Base-by-base conservation (phyloP, 2,113 vertebrate genomes). In the Eptatretus burgeri region DNA sequence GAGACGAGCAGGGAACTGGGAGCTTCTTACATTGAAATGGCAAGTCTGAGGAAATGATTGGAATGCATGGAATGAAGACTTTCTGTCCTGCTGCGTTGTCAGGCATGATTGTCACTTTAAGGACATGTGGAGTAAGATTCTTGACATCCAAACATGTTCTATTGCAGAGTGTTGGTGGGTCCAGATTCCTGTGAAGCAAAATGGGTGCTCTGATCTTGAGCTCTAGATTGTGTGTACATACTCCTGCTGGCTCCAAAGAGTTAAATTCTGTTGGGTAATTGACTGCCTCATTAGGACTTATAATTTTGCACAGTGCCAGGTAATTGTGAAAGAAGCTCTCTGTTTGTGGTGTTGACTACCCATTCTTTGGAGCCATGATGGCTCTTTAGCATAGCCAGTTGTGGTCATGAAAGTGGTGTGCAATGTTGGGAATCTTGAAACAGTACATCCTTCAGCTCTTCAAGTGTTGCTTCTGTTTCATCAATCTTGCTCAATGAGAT, bases 341-440 rank as follows among this genome's bases (percentile, higher is more conserved):
- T 56, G 53, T 56, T 56, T 16, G 53, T 18, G 7, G 17, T 56
- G 8, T 56, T 56, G 53, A 56, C 53, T 16, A 7, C 14, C 8
- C 14, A 16, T 56, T 56, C 10, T 53, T 56, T 56, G 53, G 53
- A 16, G 17, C 53, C 14, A 56, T 5, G 53, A 56, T 56, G 53
- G 53, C 53, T 56, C 53, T 56, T 56, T 56, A 7, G 53, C 53
- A 56, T 56, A 56, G 53, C 53, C 53, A 56, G 4, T 56, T 56
- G 53, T 56, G 53, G 53, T 8, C 53, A 56, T 56, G 53, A 18
- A 56, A 56, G 53, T 56, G 53, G 53, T 56, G 53, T 56, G 7
- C 17, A 56, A 56, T 18, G 17, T 56, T 18, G 17, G 14, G 14
- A 56, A 56, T 5, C 14, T n/a, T n/a, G n/a, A 56, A 16, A 5